These are phyloP conservation scores for Palaemon carinicauda DNA, from an alignment of 1,140 invertebrate species.

Conservation along the genomic window DNA sequence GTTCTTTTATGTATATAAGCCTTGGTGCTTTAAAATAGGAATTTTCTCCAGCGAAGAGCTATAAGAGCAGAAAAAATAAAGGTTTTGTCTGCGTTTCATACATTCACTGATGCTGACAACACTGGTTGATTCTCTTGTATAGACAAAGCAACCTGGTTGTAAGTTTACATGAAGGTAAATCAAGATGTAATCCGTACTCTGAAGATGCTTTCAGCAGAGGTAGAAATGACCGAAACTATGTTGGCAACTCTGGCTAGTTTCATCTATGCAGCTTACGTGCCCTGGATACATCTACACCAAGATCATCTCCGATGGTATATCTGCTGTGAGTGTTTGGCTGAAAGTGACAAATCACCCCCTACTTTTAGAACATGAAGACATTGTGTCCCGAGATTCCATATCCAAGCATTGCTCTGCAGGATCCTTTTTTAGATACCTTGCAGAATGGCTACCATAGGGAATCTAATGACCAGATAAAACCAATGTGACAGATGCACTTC, in stretches of 20 bases:
- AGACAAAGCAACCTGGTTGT: constrained; percentile 29
- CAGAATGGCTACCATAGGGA: constrained; percentile 17
- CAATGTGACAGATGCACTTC: not conserved
- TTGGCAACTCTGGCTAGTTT: constrained; percentile 18
- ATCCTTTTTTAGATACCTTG: not conserved
- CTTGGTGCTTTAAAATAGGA: too few relatives aligned
- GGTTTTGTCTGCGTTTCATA: constrained; percentile 37
- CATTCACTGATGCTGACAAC: constrained; percentile 34
- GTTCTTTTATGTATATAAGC: too few relatives aligned
- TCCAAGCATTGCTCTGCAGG: constrained; percentile 8
- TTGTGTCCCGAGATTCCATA: constrained; percentile 44
- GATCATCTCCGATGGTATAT: constrained; percentile 32
- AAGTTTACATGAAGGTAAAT: constrained; percentile 11
- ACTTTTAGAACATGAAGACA: constrained; percentile 33
- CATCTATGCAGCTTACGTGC: constrained; percentile 6
- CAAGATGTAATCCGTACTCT: not conserved
- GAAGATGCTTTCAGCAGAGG: not conserved
- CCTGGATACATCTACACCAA: constrained; percentile 9
- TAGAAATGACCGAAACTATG: constrained; percentile 1
- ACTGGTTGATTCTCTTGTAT: constrained; percentile 5
- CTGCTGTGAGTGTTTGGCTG: constrained; percentile 22
- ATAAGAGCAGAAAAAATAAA: constrained; percentile 26
- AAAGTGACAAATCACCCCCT: constrained; percentile 50
- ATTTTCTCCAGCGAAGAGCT: constrained; percentile 23
- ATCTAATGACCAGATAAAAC: not conserved